phyloP scores from a whole-genome alignment of 2,888 invertebrate species.

The Sarcophaga rosellei region DNA sequence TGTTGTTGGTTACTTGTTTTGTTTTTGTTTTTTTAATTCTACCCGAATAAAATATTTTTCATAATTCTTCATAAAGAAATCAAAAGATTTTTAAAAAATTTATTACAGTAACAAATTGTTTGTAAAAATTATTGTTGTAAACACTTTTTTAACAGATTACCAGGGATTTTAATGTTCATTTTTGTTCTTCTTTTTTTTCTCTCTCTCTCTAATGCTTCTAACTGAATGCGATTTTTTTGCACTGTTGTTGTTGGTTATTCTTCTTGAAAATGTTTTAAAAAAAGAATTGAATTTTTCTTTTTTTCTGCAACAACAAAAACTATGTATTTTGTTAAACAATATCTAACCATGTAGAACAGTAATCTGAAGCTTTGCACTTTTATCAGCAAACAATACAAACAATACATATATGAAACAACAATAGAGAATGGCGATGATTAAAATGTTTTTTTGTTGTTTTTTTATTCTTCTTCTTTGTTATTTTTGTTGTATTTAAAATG shows the following conservation, averaged over 20 bases:
- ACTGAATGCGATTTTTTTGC: too few relatives aligned
- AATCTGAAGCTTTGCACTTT: constrained; percentile 66
- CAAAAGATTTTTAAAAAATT: constrained; percentile 8
- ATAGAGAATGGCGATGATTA: constrained; percentile 17
- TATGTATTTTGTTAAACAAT: constrained; percentile 56
- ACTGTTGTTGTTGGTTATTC: not conserved
- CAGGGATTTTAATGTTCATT: constrained; percentile 36
- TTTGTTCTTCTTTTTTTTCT: constrained; percentile 25
- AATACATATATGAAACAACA: constrained; percentile 25
- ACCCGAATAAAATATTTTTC: not conserved
- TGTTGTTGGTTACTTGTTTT: not conserved
- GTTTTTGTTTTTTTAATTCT: not conserved
- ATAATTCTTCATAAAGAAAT: constrained; percentile 5
- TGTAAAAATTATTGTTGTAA: constrained; percentile 54
- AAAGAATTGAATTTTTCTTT: not conserved
- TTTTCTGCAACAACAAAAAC: constrained; percentile 21
- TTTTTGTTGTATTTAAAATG: constrained; percentile 17
- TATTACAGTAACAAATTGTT: constrained; percentile 51
- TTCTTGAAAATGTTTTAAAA: too few relatives aligned
- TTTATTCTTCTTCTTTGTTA: too few relatives aligned
- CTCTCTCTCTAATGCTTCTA: not conserved
- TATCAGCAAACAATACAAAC: constrained; percentile 44
- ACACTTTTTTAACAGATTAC: constrained; percentile 58
- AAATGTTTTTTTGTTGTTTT: not conserved
- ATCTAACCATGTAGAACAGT: constrained; percentile 63